These are phyloP conservation scores for Paracanthobrama guichenoti DNA, from an alignment of 2,113 vertebrate genomes.

Conservation along the genomic window DNA sequence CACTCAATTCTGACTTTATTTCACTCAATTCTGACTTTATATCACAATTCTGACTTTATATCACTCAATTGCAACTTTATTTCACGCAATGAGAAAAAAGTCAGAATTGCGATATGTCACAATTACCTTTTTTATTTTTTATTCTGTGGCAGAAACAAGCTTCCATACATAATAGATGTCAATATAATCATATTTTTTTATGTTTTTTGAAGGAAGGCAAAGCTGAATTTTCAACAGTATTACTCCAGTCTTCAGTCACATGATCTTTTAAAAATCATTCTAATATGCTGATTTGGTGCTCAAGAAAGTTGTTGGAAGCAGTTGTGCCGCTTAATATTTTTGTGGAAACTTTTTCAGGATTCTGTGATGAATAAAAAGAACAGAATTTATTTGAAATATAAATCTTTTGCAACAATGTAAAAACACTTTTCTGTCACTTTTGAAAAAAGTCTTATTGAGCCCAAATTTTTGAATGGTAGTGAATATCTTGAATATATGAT, in stretches of 20 bases:
- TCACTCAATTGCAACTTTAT: too few species aligned
- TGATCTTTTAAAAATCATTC: not conserved
- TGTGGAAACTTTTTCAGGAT: not conserved
- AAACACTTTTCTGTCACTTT: not conserved
- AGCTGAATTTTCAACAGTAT: not conserved
- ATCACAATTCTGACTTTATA: too few species aligned
- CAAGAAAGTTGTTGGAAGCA: not conserved
- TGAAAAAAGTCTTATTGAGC: not conserved
- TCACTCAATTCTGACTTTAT: too few species aligned
- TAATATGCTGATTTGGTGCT: not conserved
- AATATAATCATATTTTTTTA: not conserved
- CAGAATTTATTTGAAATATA: not conserved
- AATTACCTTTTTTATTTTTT: too few species aligned
- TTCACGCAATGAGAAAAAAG: too few species aligned
- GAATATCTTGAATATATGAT: not conserved
- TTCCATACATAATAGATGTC: not conserved
- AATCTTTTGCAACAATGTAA: not conserved
- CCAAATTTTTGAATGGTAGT: not conserved
- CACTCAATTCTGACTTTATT: too few species aligned
- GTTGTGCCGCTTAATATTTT: not conserved
- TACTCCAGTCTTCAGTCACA: not conserved
- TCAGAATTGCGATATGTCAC: too few species aligned
- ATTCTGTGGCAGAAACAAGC: too few species aligned
- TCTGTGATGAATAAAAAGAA: not conserved
- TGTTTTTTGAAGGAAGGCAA: not conserved